These are phyloP conservation scores for Drosophila miranda DNA, from an alignment of 1,140 invertebrate genomes.

Conservation along the genomic window DNA sequence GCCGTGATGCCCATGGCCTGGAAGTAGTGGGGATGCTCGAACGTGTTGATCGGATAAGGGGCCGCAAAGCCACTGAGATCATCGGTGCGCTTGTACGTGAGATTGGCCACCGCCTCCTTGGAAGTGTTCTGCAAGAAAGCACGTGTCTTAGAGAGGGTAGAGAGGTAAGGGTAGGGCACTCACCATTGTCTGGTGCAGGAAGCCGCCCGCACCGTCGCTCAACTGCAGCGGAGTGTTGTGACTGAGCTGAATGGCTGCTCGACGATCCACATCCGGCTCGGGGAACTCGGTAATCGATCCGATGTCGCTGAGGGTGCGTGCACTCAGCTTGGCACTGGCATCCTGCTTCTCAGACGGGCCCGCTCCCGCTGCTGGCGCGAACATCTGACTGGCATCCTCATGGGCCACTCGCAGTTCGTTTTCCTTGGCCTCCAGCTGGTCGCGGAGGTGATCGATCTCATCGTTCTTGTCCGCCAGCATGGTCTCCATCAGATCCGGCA, in stretches of 20 bases:
- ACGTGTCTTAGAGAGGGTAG: too few relatives aligned
- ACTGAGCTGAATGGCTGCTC: constrained; percentile 78
- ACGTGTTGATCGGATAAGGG: constrained; percentile 67
- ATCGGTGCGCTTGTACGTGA: constrained; percentile 75
- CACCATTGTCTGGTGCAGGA: constrained; percentile 75
- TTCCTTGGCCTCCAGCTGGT: constrained; percentile 82
- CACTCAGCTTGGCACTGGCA: constrained; percentile 83
- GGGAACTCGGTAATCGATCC: constrained; percentile 88
- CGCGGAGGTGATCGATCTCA: constrained; percentile 86
- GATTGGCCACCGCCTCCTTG: constrained; percentile 72
- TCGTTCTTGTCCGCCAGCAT: constrained; percentile 87
- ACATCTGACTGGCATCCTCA: constrained; percentile 46
- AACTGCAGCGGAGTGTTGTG: constrained; percentile 58
- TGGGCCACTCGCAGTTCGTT: constrained; percentile 57
- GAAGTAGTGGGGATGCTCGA: constrained; percentile 79
- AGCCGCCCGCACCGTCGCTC: constrained; percentile 56
- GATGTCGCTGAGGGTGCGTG: constrained; percentile 87
- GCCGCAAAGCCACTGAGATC: constrained; percentile 69
- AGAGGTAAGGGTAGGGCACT: constrained; percentile 21
- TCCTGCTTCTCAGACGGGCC: constrained; percentile 62
- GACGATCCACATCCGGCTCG: constrained; percentile 84
- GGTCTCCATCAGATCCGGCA: constrained; percentile 85
- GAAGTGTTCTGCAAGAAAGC: constrained; percentile 65
- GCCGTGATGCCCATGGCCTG: constrained; percentile 56
- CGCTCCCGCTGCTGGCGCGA: constrained; percentile 34